phyloP scores from a whole-genome alignment of 2,797 vertebrate genomes.

The Manis javanica region DNA sequence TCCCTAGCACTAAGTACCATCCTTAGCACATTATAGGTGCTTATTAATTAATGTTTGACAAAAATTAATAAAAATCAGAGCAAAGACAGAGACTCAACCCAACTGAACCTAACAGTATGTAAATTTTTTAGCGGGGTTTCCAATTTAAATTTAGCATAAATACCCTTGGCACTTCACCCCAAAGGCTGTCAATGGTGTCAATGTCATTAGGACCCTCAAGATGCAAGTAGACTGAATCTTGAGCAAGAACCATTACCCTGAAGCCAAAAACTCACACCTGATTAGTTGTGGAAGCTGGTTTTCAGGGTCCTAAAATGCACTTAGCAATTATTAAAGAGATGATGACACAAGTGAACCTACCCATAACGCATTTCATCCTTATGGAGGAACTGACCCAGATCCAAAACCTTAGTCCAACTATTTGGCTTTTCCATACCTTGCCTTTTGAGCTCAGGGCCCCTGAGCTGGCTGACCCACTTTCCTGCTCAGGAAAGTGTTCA shows the following conservation, averaged over 20 bases:
- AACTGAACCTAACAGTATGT: background rate
- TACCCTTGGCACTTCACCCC: background rate
- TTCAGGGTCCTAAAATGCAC: background rate
- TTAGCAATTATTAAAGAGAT: background rate
- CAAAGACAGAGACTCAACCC: background rate
- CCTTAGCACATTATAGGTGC: background rate
- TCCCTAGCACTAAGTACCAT: background rate
- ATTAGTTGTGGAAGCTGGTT: background rate
- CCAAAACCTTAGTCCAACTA: background rate
- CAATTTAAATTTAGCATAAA: background rate
- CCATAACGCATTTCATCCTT: background rate
- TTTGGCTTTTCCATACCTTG: background rate
- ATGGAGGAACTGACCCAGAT: background rate
- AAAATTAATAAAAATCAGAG: constrained; percentile 2
- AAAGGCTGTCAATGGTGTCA: background rate
- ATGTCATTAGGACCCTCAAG: background rate
- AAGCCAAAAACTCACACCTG: background rate
- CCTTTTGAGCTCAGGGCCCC: constrained; percentile 1
- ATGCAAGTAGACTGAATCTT: background rate
- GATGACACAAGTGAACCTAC: background rate
- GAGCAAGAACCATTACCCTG: background rate
- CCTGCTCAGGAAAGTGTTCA: background rate
- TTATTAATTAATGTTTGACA: constrained; percentile 20
- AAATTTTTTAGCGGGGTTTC: background rate
- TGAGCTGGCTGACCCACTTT: constrained; percentile 40